These are phyloP conservation scores for Argopecten irradians DNA, from an alignment of 1,140 invertebrate species.

Conservation along the genomic window DNA sequence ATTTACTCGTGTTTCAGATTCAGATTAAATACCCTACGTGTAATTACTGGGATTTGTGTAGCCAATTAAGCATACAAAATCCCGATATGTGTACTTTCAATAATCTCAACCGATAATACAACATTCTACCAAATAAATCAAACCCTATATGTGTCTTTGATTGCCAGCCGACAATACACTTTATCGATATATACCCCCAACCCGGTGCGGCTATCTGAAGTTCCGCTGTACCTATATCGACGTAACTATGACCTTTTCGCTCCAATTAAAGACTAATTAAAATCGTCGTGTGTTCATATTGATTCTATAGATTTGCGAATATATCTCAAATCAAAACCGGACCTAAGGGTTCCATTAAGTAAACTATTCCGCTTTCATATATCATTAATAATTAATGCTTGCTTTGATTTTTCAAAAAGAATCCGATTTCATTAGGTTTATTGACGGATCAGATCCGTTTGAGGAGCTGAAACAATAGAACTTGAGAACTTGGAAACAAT, in stretches of 20 bases:
- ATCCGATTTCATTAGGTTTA: background rate
- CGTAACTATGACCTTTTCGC: background rate
- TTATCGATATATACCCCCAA: background rate
- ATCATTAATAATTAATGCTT: background rate
- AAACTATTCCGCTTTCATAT: background rate
- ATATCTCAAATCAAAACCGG: background rate
- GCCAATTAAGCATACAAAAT: background rate
- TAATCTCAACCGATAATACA: too few species aligned
- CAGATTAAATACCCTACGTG: background rate
- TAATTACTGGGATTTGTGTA: background rate
- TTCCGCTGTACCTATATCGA: background rate
- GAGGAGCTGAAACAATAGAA: background rate
- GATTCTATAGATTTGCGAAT: background rate
- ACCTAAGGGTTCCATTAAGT: background rate
- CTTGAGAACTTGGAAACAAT: background rate
- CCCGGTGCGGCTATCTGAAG: background rate
- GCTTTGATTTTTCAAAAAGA: background rate
- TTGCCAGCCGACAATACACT: background rate
- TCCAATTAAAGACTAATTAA: background rate
- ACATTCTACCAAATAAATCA: too few species aligned
- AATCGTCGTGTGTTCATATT: background rate
- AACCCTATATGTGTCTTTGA: background rate
- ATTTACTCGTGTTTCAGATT: background rate
- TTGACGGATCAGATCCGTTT: background rate
- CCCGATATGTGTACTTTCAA: background rate